A percentile compares a stretch with the other conserved stretches of the same genome.
These are phyloP conservation scores for Cercocebus atys DNA, from an alignment of 2,113 vertebrate genomes.

Conservation along the genomic window DNA sequence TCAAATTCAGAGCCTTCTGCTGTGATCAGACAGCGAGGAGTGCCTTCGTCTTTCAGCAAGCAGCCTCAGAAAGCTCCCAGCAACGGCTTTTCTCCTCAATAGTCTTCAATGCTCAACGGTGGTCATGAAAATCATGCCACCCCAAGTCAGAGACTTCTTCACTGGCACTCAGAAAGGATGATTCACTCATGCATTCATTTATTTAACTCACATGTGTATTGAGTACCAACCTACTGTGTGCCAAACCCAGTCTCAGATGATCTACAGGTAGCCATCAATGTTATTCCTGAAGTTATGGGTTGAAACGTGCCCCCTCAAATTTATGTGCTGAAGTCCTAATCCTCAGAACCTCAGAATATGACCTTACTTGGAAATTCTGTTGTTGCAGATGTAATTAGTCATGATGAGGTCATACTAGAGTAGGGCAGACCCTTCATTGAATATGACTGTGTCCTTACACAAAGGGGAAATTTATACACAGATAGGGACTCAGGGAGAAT, in stretches of 20 bases:
- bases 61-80: background rate
- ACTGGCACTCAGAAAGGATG: background rate
- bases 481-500: background rate
- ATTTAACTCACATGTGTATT: background rate
- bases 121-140: background rate
- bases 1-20: slow-evolving; percentile 46
- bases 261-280: background rate
- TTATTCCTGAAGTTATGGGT: background rate
- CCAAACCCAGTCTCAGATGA: background rate
- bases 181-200: background rate
- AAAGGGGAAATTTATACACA: background rate
- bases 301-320: background rate
- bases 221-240: background rate
- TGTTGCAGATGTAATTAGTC: background rate
- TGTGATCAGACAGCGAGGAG: background rate
- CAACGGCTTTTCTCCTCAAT: background rate
- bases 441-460: background rate
- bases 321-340: background rate
- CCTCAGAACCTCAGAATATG: background rate
- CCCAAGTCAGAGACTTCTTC: background rate
- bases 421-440: background rate
- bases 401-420: background rate
- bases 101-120: background rate
- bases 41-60: slow-evolving; percentile 19
- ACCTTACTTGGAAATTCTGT: background rate